phyloP scores from a whole-genome alignment of 2,797 vertebrate genomes.

The Bovichtus variegatus region DNA sequence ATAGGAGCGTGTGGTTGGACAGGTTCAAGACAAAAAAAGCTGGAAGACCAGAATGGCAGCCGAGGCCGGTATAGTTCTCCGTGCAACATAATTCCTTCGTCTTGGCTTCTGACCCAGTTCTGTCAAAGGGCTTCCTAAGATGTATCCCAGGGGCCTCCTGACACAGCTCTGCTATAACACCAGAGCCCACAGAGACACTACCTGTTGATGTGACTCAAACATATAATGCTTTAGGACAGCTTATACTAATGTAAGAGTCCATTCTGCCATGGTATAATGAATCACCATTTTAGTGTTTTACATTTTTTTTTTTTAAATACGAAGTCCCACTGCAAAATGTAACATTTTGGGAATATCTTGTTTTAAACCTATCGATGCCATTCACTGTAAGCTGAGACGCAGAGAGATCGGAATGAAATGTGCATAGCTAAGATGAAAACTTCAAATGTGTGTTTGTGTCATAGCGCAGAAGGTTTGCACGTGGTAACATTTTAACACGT shows the following conservation, averaged over 20 bases:
- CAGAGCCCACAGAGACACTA: conserved; percentile 46
- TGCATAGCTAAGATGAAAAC: neutral
- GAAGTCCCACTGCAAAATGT: neutral
- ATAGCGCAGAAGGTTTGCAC: no score
- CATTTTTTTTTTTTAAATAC: neutral
- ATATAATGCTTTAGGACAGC: conserved; percentile 39
- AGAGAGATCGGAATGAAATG: conserved; percentile 6
- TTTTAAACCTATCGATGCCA: neutral
- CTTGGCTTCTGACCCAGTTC: conserved; percentile 75
- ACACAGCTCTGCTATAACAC: conserved; percentile 64
- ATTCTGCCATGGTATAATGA: neutral
- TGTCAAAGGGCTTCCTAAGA: conserved; percentile 64
- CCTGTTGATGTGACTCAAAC: conserved; percentile 45
- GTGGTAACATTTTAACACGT: no score
- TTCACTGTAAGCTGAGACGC: conserved; percentile 4
- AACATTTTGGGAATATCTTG: neutral
- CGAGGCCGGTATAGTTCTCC: conserved; percentile 35
- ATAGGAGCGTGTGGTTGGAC: conserved; percentile 29
- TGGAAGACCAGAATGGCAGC: conserved; percentile 33
- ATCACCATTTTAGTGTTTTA: neutral
- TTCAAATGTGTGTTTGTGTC: no score
- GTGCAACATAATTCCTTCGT: conserved; percentile 76
- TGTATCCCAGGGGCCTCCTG: conserved; percentile 52
- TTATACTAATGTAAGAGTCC: conserved; percentile 9
- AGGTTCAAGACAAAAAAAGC: conserved; percentile 43